Conservation (phyloP, 2,888 invertebrate species). For the Punctoribates punctum region DNA sequence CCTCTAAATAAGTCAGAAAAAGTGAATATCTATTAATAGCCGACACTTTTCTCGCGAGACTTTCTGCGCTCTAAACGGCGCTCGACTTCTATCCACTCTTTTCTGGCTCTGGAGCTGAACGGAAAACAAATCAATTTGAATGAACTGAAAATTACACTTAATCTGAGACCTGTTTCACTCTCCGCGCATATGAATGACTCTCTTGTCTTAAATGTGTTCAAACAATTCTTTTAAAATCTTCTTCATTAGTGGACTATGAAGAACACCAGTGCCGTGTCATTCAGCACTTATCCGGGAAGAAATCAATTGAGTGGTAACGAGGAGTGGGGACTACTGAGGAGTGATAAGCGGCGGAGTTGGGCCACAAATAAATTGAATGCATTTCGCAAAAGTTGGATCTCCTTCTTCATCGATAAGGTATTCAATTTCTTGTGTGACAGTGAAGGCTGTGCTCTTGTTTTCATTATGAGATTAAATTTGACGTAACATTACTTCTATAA, state of each 20-base stretch:
- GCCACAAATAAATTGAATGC: slow-evolving; percentile 28
- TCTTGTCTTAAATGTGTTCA: not conserved
- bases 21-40: slow-evolving; percentile 29
- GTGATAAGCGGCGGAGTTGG: slow-evolving; percentile 31
- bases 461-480: too few species aligned
- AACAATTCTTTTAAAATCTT: not conserved
- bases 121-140: slow-evolving; percentile 24
- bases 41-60: slow-evolving; percentile 11
- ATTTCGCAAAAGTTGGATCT: slow-evolving; percentile 32
- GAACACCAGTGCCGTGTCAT: not conserved
- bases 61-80: not conserved
- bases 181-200: not conserved
- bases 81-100: slow-evolving; percentile 7
- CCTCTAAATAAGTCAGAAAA: not conserved
- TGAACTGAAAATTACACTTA: slow-evolving; percentile 17
- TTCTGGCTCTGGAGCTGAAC: slow-evolving; percentile 5
- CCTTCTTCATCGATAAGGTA: slow-evolving; percentile 31
- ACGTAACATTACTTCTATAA: too few species aligned
- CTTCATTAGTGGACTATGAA: slow-evolving; percentile 20
- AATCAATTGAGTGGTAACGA: not conserved
- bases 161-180: slow-evolving; percentile 17
- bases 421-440: not conserved
- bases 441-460: too few species aligned
- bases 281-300: slow-evolving; percentile 34
- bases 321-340: not conserved